Percentiles rank a stretch among this genome's conserved stretches.
Conservation (phyloP, 1,140 invertebrate genomes). For the Pemphigus obesinymphae region DNA sequence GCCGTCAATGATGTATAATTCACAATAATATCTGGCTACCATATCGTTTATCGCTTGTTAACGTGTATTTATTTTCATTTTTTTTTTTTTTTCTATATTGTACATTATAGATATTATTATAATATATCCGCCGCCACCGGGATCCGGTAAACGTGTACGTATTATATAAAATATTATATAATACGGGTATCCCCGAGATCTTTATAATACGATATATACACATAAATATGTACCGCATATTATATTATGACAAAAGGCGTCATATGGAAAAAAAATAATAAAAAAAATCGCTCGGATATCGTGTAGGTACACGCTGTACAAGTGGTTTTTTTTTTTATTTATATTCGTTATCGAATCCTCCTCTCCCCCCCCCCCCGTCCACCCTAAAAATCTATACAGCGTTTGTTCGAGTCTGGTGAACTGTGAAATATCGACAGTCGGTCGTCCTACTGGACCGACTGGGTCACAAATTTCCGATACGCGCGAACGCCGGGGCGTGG, state of each 20-base stretch:
- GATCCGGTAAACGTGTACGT: too few relatives aligned
- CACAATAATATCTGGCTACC: conserved; percentile 37
- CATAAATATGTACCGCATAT: background rate
- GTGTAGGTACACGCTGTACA: background rate
- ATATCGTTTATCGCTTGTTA: conserved; percentile 35
- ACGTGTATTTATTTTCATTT: background rate
- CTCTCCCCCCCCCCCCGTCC: too few relatives aligned
- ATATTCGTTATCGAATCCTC: background rate
- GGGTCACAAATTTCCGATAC: background rate
- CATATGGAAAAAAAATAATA: background rate
- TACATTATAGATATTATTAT: background rate
- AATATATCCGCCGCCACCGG: background rate
- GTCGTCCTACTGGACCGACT: background rate
- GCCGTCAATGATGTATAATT: background rate
- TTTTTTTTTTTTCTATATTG: background rate
- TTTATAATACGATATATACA: background rate
- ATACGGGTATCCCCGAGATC: too few relatives aligned
- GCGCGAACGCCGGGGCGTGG: too few relatives aligned
- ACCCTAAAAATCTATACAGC: too few relatives aligned
- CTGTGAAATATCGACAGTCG: conserved; percentile 19
- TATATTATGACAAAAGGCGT: background rate
- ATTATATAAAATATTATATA: too few relatives aligned
- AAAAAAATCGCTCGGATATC: background rate
- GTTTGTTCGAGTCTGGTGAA: conserved; percentile 7
- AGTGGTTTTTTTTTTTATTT: background rate